Base-by-base conservation (phyloP, 2,797 vertebrate genomes). In the Melanotaenia nigrans region DNA sequence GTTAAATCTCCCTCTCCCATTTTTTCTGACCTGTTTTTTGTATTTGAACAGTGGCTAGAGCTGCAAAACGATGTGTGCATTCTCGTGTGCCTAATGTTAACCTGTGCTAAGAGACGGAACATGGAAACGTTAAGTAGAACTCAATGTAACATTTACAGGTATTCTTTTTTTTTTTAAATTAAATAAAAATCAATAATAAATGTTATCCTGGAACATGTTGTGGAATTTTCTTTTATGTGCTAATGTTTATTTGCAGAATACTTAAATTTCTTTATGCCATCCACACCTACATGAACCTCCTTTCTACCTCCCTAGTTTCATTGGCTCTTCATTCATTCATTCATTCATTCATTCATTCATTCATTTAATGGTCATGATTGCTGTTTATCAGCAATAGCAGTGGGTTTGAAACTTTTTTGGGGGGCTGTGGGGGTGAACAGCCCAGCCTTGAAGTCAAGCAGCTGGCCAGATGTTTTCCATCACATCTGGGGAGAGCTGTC, bases 401-500 rank as follows among this genome's bases (percentile, higher is more conserved):
- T 55, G 65, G 59, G 53, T 51, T 30, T 49, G 1, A 42, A 18
- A 11, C 36, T 38, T 11, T 33, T 33, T 33, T 8, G 38, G 16
- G 61, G 56, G 40, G 5, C 63, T 8, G 38, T 14, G 61, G 56
- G 40, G 5, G 61, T 71, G 85, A 64, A 76, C 56, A 51, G 60
- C 68, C 68, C 56, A 68, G 38, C 81, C 83, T 78, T 73, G 75
- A 85, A 77, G 65, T 84, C 61, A 14, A 87, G 84, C 89, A 92
- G 83, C 83, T 89, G 88, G 85, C 94, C 96, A 97, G 96, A 97
- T 97, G 96, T 96, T 96, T 95, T 91, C 90, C 93, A 96, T 97
- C 95, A 94, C 95, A 95, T 96, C 95, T 94, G 93, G 90, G 75
- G 94, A 92, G 93, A 92, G 94, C 91, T 94, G 94, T 96, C 93